These are phyloP conservation scores for Pogonophryne albipinna DNA, from an alignment of 2,797 vertebrate genomes.

Conservation along the genomic window DNA sequence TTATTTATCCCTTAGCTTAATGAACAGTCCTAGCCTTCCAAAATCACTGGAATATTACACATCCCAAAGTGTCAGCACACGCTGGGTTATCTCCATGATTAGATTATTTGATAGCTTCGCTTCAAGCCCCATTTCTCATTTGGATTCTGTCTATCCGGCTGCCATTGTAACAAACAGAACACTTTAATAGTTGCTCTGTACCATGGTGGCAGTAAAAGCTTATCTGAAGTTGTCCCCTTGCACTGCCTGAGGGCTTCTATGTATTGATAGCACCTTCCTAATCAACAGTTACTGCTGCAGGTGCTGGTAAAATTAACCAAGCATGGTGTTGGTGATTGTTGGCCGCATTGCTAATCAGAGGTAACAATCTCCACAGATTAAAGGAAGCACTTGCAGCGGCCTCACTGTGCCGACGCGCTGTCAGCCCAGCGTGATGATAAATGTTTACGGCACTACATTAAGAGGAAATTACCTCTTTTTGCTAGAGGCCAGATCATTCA, in stretches of 20 bases:
- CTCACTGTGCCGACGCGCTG: constrained; percentile 54
- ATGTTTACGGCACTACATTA: constrained; percentile 83
- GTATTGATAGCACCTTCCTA: constrained; percentile 43
- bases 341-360: constrained; percentile 55
- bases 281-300: constrained; percentile 45
- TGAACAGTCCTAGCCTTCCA: constrained; percentile 54
- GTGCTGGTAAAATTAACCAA: constrained; percentile 49
- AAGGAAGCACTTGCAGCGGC: constrained; percentile 41
- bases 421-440: constrained; percentile 74
- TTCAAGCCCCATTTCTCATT: constrained; percentile 37
- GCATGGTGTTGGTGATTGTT: constrained; percentile 44
- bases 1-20: constrained; percentile 70
- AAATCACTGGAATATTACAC: constrained; percentile 54
- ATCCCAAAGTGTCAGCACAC: constrained; percentile 64
- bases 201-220: constrained; percentile 26
- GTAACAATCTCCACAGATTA: constrained; percentile 66
- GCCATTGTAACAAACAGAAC: constrained; percentile 20
- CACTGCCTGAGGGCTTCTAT: constrained; percentile 20
- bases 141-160: constrained; percentile 20
- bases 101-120: constrained; percentile 47
- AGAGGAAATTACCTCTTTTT: constrained; percentile 80
- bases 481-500: constrained; percentile 77
- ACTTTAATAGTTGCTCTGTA: constrained; percentile 37
- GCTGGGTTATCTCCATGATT: constrained; percentile 62
- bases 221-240: constrained; percentile 33